Conservation (phyloP, 1,140 invertebrate species). For the Cotesia vestalis region DNA sequence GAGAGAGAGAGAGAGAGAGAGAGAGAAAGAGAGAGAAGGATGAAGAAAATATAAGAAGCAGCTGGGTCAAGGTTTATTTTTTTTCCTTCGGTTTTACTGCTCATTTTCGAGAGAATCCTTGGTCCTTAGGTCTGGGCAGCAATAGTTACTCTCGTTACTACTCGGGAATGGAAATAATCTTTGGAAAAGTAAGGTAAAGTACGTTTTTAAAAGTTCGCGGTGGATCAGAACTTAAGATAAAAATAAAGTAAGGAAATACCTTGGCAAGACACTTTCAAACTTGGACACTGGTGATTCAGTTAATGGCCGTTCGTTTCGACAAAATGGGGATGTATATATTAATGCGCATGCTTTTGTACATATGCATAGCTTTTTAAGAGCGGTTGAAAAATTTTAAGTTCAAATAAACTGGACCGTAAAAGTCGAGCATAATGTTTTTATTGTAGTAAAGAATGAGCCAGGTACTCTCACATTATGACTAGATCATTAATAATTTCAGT, state of each 20-base stretch:
- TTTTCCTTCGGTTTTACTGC: neutral
- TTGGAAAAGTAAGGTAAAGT: slow-evolving; percentile 13
- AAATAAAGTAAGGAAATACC: slow-evolving; percentile 2
- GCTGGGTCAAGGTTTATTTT: slow-evolving; percentile 24
- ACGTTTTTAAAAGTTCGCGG: slow-evolving; percentile 26
- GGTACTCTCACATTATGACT: too few relatives aligned
- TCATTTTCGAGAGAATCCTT: neutral
- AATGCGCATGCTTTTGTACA: neutral
- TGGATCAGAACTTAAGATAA: slow-evolving; percentile 6
- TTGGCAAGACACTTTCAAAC: slow-evolving; percentile 28
- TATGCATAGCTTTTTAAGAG: slow-evolving; percentile 5
- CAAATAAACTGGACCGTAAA: slow-evolving; percentile 9
- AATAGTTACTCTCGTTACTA: slow-evolving; percentile 1
- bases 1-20: neutral
- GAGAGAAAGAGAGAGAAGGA: neutral
- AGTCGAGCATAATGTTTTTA: too few relatives aligned
- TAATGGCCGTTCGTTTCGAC: slow-evolving; percentile 26
- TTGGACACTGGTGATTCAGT: slow-evolving; percentile 21
- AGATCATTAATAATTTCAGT: too few relatives aligned
- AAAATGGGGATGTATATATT: neutral
- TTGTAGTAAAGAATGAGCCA: too few relatives aligned
- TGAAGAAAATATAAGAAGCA: neutral
- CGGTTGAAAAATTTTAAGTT: slow-evolving; percentile 22
- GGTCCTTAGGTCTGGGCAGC: neutral
- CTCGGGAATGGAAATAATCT: slow-evolving; percentile 15